phyloP scores from a whole-genome alignment of 2,888 invertebrate genomes.

The Agonopterix arenella region DNA sequence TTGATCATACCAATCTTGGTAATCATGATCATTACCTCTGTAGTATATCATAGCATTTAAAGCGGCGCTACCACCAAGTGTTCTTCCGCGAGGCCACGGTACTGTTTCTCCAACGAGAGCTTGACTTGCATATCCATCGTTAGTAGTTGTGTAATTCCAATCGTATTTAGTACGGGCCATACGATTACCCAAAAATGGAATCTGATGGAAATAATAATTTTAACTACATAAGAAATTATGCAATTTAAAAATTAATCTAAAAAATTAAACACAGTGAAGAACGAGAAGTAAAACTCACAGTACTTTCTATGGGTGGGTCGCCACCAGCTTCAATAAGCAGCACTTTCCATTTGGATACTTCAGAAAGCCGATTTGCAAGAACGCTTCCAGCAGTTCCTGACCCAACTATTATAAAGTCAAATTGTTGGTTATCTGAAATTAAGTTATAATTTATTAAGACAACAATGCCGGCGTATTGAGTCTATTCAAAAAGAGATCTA shows the following conservation, averaged over 20 bases:
- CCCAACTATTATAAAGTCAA: conserved; percentile 33
- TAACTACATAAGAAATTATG: too few species aligned
- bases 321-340: conserved; percentile 24
- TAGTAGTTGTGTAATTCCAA: conserved; percentile 89
- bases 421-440: conserved; percentile 19
- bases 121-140: conserved; percentile 81
- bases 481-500: background rate
- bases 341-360: conserved; percentile 24
- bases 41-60: conserved; percentile 69
- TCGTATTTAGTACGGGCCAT: conserved; percentile 70
- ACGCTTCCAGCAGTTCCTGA: conserved; percentile 32
- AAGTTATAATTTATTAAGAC: background rate
- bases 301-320: background rate
- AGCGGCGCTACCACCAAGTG: conserved; percentile 63
- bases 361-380: conserved; percentile 29
- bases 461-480: background rate
- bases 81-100: conserved; percentile 74
- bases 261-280: background rate
- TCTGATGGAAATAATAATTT: background rate
- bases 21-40: conserved; percentile 54
- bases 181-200: background rate
- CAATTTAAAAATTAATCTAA: too few species aligned
- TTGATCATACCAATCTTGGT: conserved; percentile 49
- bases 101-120: conserved; percentile 57
- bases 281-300: background rate